Base-by-base conservation (phyloP, 2,888 invertebrate genomes). In the Nephrotoma appendiculata region DNA sequence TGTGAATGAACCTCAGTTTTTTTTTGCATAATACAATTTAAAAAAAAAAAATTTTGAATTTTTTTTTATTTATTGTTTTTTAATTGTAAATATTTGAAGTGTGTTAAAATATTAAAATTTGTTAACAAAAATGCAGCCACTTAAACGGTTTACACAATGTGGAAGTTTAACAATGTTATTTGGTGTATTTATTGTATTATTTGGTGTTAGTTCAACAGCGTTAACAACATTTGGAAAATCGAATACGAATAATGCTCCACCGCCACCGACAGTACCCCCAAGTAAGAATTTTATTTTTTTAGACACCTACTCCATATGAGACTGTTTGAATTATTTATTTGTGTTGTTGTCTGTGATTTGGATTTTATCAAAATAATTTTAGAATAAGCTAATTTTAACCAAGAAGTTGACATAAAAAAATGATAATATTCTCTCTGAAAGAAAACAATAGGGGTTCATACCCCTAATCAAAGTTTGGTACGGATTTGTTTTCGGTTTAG, bases 171-270 rank as follows among this genome's bases (percentile, higher is more conserved):
- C 92, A 86, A 92, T 92, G 90, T 89, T 92, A 43, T 92, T 92
- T 88, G 90, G 89, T 44, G 90, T 92, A 86, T 92, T 92, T 88
- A 91, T 92, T 87, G 89, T 92, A 45, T 89, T 92, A 15, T 92
- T 92, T 88, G 91, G 92, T 45, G 91, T 92, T 83, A 92, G 92
- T 89, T 93, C 94, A 1, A 93, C 94, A 89, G 95, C 95, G 0
- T 91, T 95, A 87, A 95, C 95, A 0, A 94, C 95, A 19, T 95
- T 95, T 88, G 95, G 95, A 83, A 95, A 95, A 91, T 94, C 93
- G 87, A 94, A 93, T 89, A 93, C 94, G 12, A 93, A 92, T 88
- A 92, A 93, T 45, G 93, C 94, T 9, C 93, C 93, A 87, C 71
- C 6, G 71, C 92, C 92, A 71, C 92, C 93, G 5, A 92, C 92